phyloP scores from a whole-genome alignment of 2,888 invertebrate species.

The Trimorus sp. region DNA sequence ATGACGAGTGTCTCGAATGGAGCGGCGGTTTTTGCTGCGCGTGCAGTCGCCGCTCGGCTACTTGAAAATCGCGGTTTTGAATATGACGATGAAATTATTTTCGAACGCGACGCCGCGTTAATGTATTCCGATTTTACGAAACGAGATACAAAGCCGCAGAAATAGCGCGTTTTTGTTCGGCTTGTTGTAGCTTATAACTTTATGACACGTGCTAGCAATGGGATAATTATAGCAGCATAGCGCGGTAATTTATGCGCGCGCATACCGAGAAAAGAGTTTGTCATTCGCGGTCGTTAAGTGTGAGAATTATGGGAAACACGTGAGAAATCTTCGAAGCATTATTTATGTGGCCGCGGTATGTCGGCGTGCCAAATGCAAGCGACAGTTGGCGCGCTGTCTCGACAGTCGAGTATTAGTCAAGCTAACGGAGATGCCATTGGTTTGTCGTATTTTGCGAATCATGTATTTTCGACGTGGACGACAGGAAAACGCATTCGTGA shows the following conservation, averaged over 20 bases:
- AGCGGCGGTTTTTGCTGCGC: too few relatives aligned
- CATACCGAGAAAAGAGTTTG: conserved; percentile 60
- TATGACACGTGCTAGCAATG: too few relatives aligned
- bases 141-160: too few relatives aligned
- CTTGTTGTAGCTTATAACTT: too few relatives aligned
- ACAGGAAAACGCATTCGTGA: conserved; percentile 22
- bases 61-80: too few relatives aligned
- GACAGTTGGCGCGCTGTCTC: conserved; percentile 47
- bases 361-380: conserved; percentile 52
- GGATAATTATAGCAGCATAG: too few relatives aligned
- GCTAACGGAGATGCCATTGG: conserved; percentile 53
- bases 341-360: conserved; percentile 52
- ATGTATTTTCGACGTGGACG: conserved; percentile 18
- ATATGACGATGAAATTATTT: background rate
- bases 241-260: conserved; percentile 16
- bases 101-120: background rate
- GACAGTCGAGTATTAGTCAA: conserved; percentile 56
- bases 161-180: too few relatives aligned
- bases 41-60: too few relatives aligned
- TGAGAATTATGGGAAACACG: conserved; percentile 64
- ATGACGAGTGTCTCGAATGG: too few relatives aligned
- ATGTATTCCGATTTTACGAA: too few relatives aligned
- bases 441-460: conserved; percentile 50
- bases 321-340: conserved; percentile 63
- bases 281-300: conserved; percentile 54